phyloP scores from a whole-genome alignment of 1,140 invertebrate genomes.

The Ceratosolen fusciceps region DNA sequence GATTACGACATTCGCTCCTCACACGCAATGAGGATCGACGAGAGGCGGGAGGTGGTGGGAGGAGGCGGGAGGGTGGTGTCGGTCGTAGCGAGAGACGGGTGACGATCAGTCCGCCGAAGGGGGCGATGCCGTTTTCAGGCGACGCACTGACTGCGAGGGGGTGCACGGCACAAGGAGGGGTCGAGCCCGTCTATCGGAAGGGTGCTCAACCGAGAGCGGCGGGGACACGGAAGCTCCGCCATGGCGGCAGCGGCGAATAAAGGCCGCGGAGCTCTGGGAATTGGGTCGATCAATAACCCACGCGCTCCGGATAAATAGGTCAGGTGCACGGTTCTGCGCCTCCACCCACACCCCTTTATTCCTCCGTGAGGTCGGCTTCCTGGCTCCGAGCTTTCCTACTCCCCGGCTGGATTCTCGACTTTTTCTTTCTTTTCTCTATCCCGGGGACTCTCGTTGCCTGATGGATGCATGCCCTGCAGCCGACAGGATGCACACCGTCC shows the following conservation, averaged over 20 bases:
- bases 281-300: slow-evolving; percentile 68
- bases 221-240: too few relatives aligned
- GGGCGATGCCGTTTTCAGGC: neutral
- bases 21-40: slow-evolving; percentile 2
- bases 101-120: too few relatives aligned
- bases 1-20: slow-evolving; percentile 34
- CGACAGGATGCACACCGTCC: neutral
- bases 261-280: slow-evolving; percentile 47
- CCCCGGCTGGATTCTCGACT: neutral
- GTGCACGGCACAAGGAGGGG: neutral
- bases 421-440: neutral
- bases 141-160: too few relatives aligned
- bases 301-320: slow-evolving; percentile 60
- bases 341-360: slow-evolving; percentile 24
- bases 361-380: too few relatives aligned
- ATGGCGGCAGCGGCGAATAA: neutral
- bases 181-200: slow-evolving; percentile 2
- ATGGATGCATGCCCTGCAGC: neutral
- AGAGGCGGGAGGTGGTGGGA: slow-evolving; percentile 28
- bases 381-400: too few relatives aligned
- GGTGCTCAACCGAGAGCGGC: neutral
- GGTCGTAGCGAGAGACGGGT: too few relatives aligned
- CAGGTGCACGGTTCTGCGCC: slow-evolving; percentile 63
- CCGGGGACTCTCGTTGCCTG: neutral
- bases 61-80: slow-evolving; percentile 25